Evolutionary conservation across 92 coral and sea anemone genomes (phyloP).

Genomic region (Zoanthus gigantus): DNA sequence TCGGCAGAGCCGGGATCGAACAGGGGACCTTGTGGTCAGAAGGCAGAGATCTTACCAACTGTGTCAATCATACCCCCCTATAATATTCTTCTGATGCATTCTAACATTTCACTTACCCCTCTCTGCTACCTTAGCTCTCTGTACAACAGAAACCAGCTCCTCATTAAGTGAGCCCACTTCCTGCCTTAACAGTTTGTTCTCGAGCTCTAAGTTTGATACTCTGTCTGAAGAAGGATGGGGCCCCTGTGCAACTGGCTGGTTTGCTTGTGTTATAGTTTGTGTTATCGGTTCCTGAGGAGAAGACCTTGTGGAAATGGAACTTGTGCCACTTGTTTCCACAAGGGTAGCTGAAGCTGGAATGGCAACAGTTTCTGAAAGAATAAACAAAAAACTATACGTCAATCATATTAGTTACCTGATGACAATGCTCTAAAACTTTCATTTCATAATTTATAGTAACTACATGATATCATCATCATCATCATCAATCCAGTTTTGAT

Average conservation of each 20-base stretch:
- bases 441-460: no score
- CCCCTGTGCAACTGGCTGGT: slow-evolving; percentile 53
- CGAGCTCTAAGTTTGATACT: slow-evolving; percentile 91
- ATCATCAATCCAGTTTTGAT: no score
- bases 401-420: no score
- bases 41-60: no score
- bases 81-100: not conserved
- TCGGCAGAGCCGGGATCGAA: no score
- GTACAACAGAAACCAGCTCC: slow-evolving; percentile 90
- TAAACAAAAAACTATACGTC: not conserved
- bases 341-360: slow-evolving; percentile 1
- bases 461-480: no score
- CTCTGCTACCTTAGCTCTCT: slow-evolving; percentile 91
- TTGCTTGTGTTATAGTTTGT: slow-evolving; percentile 61
- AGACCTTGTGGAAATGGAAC: not conserved
- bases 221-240: slow-evolving; percentile 73
- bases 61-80: no score
- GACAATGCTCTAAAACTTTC: no score
- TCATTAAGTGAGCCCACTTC: slow-evolving; percentile 94
- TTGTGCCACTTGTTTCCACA: not conserved
- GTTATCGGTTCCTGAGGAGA: slow-evolving; percentile 61
- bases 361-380: slow-evolving; percentile 27
- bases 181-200: slow-evolving; percentile 86
- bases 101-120: slow-evolving; percentile 66
- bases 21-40: no score